These are phyloP conservation scores for Campaea margaritaria DNA, from an alignment of 2,888 invertebrate species.

Conservation along the genomic window DNA sequence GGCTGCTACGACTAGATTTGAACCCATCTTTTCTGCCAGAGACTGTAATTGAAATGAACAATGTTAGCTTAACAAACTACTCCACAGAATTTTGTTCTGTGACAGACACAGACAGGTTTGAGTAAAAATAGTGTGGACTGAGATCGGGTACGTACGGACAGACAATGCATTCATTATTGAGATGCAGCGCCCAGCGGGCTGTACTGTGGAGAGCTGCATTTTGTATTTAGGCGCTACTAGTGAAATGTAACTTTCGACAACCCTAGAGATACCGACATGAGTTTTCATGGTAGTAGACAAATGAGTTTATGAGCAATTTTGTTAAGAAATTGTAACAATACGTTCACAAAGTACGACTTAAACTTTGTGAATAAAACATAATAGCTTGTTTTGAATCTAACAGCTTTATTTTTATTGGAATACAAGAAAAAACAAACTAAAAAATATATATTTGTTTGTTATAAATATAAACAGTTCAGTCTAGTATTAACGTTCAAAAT, in stretches of 20 bases:
- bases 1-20: too few species aligned
- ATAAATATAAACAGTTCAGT: too few species aligned
- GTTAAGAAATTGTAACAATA: too few species aligned
- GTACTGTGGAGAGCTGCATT: conserved; percentile 27
- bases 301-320: background rate
- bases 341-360: too few species aligned
- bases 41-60: background rate
- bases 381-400: too few species aligned
- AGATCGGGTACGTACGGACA: conserved; percentile 68
- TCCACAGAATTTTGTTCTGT: conserved; percentile 56
- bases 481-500: too few species aligned
- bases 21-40: too few species aligned
- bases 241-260: conserved; percentile 3
- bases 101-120: conserved; percentile 80
- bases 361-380: too few species aligned
- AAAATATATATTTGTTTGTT: too few species aligned
- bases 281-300: background rate
- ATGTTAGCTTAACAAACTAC: conserved; percentile 34
- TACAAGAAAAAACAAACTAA: too few species aligned
- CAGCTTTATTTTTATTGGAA: too few species aligned
- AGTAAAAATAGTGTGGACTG: conserved; percentile 79
- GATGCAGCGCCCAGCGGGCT: conserved; percentile 56
- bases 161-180: conserved; percentile 84
- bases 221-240: conserved; percentile 24
- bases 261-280: background rate